Conservation (phyloP, 2,113 vertebrate species). For the Suncus etruscus region DNA sequence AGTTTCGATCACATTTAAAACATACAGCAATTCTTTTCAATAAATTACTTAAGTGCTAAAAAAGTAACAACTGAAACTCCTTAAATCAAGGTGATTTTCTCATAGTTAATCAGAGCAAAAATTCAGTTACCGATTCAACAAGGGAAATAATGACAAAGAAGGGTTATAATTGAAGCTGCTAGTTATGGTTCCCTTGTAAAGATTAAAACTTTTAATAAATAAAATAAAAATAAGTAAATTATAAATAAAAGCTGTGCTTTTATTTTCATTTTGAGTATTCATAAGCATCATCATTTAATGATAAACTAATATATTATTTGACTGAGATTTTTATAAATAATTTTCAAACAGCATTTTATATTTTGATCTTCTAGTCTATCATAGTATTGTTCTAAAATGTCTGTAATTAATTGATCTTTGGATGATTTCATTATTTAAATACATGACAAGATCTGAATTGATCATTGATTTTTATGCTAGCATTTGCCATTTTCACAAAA, state of each 20-base stretch:
- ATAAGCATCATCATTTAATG: constrained; percentile 7
- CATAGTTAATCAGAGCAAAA: constrained; percentile 15
- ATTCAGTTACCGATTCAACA: constrained; percentile 21
- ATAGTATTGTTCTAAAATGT: neutral
- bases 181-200: constrained; percentile 29
- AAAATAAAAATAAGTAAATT: too few relatives aligned
- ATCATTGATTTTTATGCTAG: neutral
- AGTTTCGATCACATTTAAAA: constrained; percentile 62
- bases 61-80: constrained; percentile 14
- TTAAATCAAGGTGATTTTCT: constrained; percentile 53
- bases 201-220: constrained; percentile 38
- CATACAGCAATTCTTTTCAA: constrained; percentile 26
- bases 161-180: neutral
- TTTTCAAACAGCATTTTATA: constrained; percentile 7
- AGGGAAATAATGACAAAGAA: neutral
- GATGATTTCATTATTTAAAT: neutral
- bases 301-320: neutral
- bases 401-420: neutral
- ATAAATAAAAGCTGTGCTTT: neutral
- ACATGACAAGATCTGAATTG: neutral
- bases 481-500: neutral
- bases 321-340: constrained; percentile 55
- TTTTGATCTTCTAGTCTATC: neutral
- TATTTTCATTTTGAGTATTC: constrained; percentile 21
- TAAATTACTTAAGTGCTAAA: constrained; percentile 49